Percentiles rank a stretch among this genome's conserved stretches.
These are phyloP conservation scores for Diabrotica undecimpunctata DNA, from an alignment of 1,140 invertebrate species.

Conservation along the genomic window DNA sequence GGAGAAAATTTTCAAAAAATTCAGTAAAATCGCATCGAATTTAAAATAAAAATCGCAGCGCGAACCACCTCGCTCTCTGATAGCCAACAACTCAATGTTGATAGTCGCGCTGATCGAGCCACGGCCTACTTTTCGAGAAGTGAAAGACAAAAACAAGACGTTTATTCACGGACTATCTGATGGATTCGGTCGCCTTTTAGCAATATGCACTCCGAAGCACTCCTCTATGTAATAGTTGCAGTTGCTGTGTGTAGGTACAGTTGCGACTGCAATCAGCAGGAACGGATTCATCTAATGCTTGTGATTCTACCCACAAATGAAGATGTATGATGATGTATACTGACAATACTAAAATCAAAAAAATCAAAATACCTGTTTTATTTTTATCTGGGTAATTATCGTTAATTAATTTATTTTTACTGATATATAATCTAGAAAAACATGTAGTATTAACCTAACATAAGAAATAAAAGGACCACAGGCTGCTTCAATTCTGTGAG, in stretches of 20 bases:
- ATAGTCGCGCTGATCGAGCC: constrained; percentile 1
- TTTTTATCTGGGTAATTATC: too few species aligned
- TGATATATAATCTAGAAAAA: too few species aligned
- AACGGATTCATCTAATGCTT: too few species aligned
- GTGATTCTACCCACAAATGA: too few species aligned
- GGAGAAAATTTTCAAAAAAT: not conserved
- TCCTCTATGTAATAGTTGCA: not conserved
- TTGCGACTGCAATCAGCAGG: not conserved
- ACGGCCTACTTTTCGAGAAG: constrained; percentile 3
- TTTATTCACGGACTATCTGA: not conserved
- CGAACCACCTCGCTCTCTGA: constrained; percentile 25
- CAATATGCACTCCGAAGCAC: not conserved
- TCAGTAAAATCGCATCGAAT: constrained; percentile 5
- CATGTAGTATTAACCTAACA: too few species aligned
- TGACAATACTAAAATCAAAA: too few species aligned
- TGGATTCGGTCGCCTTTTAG: not conserved
- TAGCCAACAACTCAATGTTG: constrained; percentile 34
- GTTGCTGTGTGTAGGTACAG: not conserved
- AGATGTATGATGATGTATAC: too few species aligned
- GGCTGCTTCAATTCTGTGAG: too few species aligned
- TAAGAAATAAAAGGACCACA: too few species aligned
- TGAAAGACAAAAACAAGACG: constrained; percentile 14
- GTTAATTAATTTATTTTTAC: too few species aligned
- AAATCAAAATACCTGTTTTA: too few species aligned
- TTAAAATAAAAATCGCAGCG: constrained; percentile 15